Conservation (phyloP, 1,140 invertebrate species). For the Drosophila micromelanica region DNA sequence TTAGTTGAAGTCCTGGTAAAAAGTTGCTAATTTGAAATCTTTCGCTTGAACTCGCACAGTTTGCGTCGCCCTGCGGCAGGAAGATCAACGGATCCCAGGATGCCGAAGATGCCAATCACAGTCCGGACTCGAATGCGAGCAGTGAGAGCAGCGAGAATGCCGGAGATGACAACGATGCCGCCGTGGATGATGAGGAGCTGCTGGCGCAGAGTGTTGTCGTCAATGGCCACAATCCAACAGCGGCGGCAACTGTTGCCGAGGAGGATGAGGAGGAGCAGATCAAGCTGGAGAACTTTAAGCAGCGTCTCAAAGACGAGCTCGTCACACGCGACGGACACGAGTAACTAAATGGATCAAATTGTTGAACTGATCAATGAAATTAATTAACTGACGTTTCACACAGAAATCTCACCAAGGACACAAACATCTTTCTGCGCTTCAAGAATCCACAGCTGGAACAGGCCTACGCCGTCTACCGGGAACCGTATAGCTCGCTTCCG, state of each 20-base stretch:
- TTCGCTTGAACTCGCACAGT: constrained; percentile 34
- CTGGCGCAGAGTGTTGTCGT: constrained; percentile 52
- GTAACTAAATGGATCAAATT: constrained; percentile 76
- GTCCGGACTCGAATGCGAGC: constrained; percentile 54
- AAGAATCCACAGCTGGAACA: constrained; percentile 87
- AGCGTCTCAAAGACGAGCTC: constrained; percentile 91
- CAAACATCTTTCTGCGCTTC: constrained; percentile 88
- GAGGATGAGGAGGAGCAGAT: constrained; percentile 84
- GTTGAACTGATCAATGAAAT: no score
- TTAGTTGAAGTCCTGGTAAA: no score
- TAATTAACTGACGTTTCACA: no score
- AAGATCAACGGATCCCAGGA: constrained; percentile 74
- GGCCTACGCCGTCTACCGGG: constrained; percentile 88
- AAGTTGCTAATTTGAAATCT: neutral
- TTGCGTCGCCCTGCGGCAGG: constrained; percentile 70
- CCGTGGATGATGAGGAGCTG: constrained; percentile 73
- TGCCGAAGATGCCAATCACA: constrained; percentile 44
- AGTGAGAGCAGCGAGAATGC: constrained; percentile 39
- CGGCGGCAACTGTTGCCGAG: neutral
- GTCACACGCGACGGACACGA: constrained; percentile 92
- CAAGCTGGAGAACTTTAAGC: constrained; percentile 89
- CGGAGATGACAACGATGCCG: constrained; percentile 59
- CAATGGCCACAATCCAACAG: constrained; percentile 45
- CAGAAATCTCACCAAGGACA: constrained; percentile 88
- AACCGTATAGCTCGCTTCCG: constrained; percentile 88